phyloP scores from a whole-genome alignment of 2,113 vertebrate genomes.

The Hemiscyllium ocellatum region DNA sequence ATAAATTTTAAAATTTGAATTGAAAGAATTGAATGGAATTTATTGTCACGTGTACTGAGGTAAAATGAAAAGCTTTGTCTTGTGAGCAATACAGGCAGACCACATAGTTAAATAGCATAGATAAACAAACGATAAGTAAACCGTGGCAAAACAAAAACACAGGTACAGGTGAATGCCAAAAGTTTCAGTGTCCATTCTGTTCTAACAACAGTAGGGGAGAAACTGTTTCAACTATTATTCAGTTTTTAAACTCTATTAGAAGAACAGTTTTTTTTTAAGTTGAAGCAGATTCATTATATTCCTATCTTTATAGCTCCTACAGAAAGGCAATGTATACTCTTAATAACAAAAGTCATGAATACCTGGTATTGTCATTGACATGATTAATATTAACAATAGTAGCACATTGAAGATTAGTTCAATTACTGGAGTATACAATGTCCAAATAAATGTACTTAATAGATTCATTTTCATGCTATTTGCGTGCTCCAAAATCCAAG shows the following conservation, averaged over 20 bases:
- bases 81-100: too few species aligned
- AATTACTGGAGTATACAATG: too few species aligned
- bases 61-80: too few species aligned
- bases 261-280: not conserved
- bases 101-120: too few species aligned
- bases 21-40: too few species aligned
- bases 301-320: conserved; percentile 41
- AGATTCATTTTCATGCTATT: not conserved
- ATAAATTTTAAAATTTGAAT: not conserved
- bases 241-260: not conserved
- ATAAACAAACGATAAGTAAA: too few species aligned
- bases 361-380: conserved; percentile 51
- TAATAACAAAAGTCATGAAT: conserved; percentile 66
- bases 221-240: not conserved
- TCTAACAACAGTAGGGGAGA: too few species aligned
- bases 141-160: too few species aligned
- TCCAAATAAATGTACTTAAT: not conserved
- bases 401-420: too few species aligned
- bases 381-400: not conserved
- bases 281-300: conserved; percentile 48
- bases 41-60: too few species aligned
- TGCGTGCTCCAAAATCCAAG: not conserved
- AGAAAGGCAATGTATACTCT: conserved; percentile 59
- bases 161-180: too few species aligned
- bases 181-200: too few species aligned